phyloP scores from a whole-genome alignment of 2,888 invertebrate genomes.

The Lagria hirta region DNA sequence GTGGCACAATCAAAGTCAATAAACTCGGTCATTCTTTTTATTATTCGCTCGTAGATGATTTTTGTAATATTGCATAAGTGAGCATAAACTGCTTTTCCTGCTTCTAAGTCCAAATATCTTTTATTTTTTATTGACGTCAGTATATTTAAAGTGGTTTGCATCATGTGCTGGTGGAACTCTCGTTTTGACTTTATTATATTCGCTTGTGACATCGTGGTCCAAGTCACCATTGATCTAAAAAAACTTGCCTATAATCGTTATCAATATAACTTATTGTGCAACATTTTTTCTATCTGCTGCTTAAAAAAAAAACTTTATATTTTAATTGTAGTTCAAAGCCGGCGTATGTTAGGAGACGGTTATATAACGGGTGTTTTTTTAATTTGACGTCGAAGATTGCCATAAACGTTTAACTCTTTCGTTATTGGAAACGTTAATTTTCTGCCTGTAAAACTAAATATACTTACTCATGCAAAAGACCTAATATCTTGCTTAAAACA shows the following conservation, averaged over 20 bases:
- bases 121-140: slow-evolving; percentile 50
- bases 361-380: no score
- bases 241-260: no score
- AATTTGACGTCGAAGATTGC: no score
- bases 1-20: slow-evolving; percentile 61
- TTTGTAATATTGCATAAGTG: slow-evolving; percentile 50
- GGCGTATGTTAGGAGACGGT: no score
- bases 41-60: slow-evolving; percentile 53
- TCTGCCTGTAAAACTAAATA: no score
- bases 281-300: no score
- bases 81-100: slow-evolving; percentile 42
- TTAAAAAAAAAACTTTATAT: no score
- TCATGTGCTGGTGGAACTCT: slow-evolving; percentile 62
- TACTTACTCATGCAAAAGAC: slow-evolving; percentile 55
- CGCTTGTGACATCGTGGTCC: slow-evolving; percentile 58
- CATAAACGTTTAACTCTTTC: slow-evolving; percentile 6
- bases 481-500: slow-evolving; percentile 52
- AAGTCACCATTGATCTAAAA: slow-evolving; percentile 56
- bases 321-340: no score
- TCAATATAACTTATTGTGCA: no score
- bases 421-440: slow-evolving; percentile 3
- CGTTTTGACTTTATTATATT: slow-evolving; percentile 57
- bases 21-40: slow-evolving; percentile 58
- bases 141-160: slow-evolving; percentile 54
- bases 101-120: slow-evolving; percentile 45